A percentile compares a stretch with the other conserved stretches of the same genome.
phyloP scores from a whole-genome alignment of 1,140 invertebrate genomes.

The Listronotus oregonensis region DNA sequence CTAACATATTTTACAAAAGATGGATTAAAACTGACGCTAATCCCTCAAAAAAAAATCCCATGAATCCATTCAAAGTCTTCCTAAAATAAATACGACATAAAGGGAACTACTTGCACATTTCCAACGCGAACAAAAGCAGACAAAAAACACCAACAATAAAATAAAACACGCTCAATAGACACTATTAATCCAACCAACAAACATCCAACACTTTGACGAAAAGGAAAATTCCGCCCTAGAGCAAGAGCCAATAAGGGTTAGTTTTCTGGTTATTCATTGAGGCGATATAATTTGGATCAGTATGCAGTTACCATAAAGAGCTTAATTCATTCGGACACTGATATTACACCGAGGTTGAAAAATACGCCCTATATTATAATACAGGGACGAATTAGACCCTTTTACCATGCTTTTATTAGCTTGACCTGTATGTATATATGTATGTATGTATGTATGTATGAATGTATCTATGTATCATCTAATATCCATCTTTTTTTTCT shows the following conservation, averaged over 20 bases:
- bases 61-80: slow-evolving; percentile 50
- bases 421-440: too few relatives aligned
- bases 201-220: slow-evolving; percentile 50
- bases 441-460: too few relatives aligned
- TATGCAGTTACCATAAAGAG: slow-evolving; percentile 45
- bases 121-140: slow-evolving; percentile 53
- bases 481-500: too few relatives aligned
- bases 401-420: too few relatives aligned
- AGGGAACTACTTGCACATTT: slow-evolving; percentile 53
- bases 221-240: slow-evolving; percentile 40
- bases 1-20: slow-evolving; percentile 39
- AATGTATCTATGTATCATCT: too few relatives aligned
- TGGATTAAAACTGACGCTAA: slow-evolving; percentile 50
- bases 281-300: slow-evolving; percentile 49
- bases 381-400: slow-evolving; percentile 15
- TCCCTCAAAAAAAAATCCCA: slow-evolving; percentile 50
- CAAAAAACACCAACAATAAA: slow-evolving; percentile 55
- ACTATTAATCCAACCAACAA: slow-evolving; percentile 53
- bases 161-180: slow-evolving; percentile 57
- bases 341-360: slow-evolving; percentile 43
- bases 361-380: slow-evolving; percentile 33
- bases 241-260: slow-evolving; percentile 24
- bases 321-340: slow-evolving; percentile 53
- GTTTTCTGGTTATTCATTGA: slow-evolving; percentile 23
- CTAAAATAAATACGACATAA: slow-evolving; percentile 55